A percentile compares a stretch with the other conserved stretches of the same genome.
Evolutionary conservation across 2,888 invertebrate genomes (phyloP).

Genomic region (Ophion obscuratus): DNA sequence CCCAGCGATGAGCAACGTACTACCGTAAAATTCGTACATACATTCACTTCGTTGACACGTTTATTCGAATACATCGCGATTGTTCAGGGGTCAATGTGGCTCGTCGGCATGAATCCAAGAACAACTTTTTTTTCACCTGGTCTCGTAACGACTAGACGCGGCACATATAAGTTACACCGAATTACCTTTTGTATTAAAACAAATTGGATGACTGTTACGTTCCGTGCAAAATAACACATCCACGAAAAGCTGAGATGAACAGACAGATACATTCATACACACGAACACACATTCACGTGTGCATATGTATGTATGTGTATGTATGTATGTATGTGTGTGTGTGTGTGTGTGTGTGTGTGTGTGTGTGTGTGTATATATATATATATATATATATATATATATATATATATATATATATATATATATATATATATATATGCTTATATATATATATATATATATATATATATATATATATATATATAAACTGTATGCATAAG

Average conservation of each 20-base stretch:
- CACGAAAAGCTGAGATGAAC: slow-evolving; percentile 22
- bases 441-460: slow-evolving; percentile 3
- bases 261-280: not conserved
- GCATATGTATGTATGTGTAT: not conserved
- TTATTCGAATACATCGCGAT: slow-evolving; percentile 40
- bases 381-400: no score
- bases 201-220: slow-evolving; percentile 44
- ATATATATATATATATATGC: no score
- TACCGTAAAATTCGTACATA: slow-evolving; percentile 43
- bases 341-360: no score
- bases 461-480: slow-evolving; percentile 15
- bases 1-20: not conserved
- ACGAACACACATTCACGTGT: not conserved
- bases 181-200: not conserved
- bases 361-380: no score
- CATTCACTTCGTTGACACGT: slow-evolving; percentile 51
- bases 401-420: no score
- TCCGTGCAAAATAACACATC: slow-evolving; percentile 34
- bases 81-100: slow-evolving; percentile 37
- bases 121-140: not conserved
- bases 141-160: not conserved
- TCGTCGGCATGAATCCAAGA: slow-evolving; percentile 41
- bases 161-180: not conserved
- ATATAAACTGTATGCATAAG: slow-evolving; percentile 25
- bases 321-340: no score